phyloP scores from a whole-genome alignment of 35 echinoderm and acorn worm species.

The Heliocidaris tuberculata region DNA sequence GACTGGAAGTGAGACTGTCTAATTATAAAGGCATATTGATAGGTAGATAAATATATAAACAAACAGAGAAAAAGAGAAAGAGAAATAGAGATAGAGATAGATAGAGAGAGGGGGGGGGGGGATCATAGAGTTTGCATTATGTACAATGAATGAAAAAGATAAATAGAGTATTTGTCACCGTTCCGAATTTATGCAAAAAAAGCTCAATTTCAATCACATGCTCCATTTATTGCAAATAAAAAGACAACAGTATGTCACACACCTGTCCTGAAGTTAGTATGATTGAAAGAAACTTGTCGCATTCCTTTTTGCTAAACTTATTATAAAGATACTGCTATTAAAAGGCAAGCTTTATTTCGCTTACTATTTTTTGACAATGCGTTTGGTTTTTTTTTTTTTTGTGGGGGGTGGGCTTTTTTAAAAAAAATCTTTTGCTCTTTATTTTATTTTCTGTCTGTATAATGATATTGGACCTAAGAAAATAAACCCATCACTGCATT shows the following conservation, averaged over 20 bases:
- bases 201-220: not conserved
- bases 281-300: not conserved
- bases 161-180: not conserved
- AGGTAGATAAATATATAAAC: no score
- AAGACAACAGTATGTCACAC: not conserved
- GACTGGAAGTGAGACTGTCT: no score
- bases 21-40: no score
- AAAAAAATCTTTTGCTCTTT: not conserved
- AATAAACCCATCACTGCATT: not conserved
- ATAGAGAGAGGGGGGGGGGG: no score
- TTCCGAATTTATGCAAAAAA: not conserved
- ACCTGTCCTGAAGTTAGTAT: not conserved
- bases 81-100: no score
- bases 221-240: not conserved
- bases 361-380: not conserved
- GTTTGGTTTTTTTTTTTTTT: no score
- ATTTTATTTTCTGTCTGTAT: not conserved
- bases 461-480: not conserved
- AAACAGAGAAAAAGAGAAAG: no score
- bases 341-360: not conserved
- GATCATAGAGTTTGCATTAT: no score
- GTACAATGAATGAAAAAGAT: no score
- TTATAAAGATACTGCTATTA: not conserved
- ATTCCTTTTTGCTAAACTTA: not conserved
- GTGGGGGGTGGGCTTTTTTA: no score